Conservation (phyloP, 2,797 vertebrate genomes). For the Jordanella pulchra region DNA sequence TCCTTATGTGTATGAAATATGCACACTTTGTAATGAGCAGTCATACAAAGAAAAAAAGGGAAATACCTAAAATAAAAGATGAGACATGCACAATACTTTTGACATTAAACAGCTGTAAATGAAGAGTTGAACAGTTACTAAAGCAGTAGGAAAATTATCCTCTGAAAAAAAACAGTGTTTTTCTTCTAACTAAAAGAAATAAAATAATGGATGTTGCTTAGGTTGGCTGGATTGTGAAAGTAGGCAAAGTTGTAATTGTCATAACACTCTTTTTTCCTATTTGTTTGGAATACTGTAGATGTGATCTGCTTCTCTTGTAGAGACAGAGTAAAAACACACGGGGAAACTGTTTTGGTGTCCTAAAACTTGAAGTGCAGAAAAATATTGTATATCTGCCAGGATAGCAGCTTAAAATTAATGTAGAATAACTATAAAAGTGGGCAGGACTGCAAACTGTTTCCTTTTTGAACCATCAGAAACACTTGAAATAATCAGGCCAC, state of each 20-base stretch:
- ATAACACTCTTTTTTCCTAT: not conserved
- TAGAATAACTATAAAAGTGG: too few species aligned
- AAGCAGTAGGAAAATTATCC: not conserved
- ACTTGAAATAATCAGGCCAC: conserved; percentile 22
- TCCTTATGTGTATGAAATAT: conserved; percentile 18
- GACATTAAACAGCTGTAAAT: conserved; percentile 35
- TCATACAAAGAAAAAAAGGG: conserved; percentile 14
- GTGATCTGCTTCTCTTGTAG: too few species aligned
- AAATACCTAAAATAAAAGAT: conserved; percentile 11
- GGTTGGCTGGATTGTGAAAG: not conserved
- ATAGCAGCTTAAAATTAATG: too few species aligned
- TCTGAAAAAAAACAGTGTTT: not conserved
- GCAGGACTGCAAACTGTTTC: conserved; percentile 26
- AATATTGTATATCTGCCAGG: not conserved
- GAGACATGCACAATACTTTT: conserved; percentile 12
- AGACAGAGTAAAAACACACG: too few species aligned
- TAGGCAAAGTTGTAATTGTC: not conserved
- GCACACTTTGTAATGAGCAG: conserved; percentile 37
- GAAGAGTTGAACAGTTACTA: not conserved
- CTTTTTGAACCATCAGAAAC: conserved; percentile 33
- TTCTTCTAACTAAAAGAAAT: too few species aligned
- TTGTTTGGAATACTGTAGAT: not conserved
- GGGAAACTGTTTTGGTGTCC: not conserved
- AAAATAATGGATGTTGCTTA: not conserved
- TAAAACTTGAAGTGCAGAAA: not conserved